These are phyloP conservation scores for Corythoichthys haematopterus DNA, from an alignment of 2,113 vertebrate species.

Conservation along the genomic window DNA sequence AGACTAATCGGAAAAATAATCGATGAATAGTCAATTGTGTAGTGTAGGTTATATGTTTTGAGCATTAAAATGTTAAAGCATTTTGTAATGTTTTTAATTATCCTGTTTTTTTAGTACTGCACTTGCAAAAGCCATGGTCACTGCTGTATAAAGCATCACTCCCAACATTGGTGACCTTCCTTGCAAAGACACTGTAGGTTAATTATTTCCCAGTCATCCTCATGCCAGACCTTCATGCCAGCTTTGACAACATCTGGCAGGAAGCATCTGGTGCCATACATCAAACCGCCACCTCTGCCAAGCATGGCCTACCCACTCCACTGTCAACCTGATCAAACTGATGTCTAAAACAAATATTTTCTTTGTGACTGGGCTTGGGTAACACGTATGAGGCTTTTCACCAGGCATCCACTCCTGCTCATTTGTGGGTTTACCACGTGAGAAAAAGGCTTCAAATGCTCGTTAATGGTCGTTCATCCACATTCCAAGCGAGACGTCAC, in stretches of 20 bases:
- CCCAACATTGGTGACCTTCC: conserved; percentile 10
- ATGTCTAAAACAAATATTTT: conserved; percentile 70
- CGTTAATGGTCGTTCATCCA: conserved; percentile 14
- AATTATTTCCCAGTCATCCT: conserved; percentile 65
- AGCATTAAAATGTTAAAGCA: too few relatives aligned
- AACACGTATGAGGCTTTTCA: conserved; percentile 33
- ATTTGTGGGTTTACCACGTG: conserved; percentile 11
- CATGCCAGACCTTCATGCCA: conserved; percentile 60
- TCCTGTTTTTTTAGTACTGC: not conserved
- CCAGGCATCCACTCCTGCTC: conserved; percentile 17
- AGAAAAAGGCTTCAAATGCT: conserved; percentile 2
- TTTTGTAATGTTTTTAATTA: too few relatives aligned
- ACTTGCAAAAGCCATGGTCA: not conserved
- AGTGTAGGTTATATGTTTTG: too few relatives aligned
- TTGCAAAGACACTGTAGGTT: conserved; percentile 54
- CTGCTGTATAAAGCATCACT: not conserved
- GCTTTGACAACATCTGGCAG: conserved; percentile 70
- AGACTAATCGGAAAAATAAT: too few relatives aligned
- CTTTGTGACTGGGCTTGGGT: conserved; percentile 32
- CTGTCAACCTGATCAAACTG: conserved; percentile 57
- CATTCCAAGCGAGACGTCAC: conserved; percentile 19
- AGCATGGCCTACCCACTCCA: conserved; percentile 40
- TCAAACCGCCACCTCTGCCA: conserved; percentile 60
- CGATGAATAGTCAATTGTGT: too few relatives aligned
- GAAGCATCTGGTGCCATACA: conserved; percentile 74